phyloP scores from a whole-genome alignment of 2,888 invertebrate species.

The Eilema griseolum region DNA sequence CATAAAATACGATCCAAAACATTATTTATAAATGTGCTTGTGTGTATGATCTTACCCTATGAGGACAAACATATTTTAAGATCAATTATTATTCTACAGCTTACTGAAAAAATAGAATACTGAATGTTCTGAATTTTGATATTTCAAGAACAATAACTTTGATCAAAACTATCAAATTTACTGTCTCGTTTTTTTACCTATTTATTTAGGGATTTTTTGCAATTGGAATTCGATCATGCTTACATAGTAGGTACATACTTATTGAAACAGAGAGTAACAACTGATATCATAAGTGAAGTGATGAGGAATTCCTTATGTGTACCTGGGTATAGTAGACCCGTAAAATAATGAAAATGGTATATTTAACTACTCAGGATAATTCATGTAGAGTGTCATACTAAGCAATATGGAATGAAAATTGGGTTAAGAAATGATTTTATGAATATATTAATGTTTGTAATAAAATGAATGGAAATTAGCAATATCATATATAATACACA shows the following conservation, averaged over 20 bases:
- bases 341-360: neutral
- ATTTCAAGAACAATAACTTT: neutral
- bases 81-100: neutral
- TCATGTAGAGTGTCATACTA: neutral
- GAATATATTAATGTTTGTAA: neutral
- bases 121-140: neutral
- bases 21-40: neutral
- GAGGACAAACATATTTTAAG: neutral
- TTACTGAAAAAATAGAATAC: no score
- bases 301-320: neutral
- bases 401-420: neutral
- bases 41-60: neutral
- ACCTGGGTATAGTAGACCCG: neutral
- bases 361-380: neutral
- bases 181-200: neutral
- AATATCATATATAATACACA: neutral
- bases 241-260: neutral
- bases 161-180: no score
- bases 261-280: neutral
- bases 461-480: neutral
- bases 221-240: no score
- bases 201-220: neutral
- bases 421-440: neutral
- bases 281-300: neutral
- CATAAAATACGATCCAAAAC: neutral